Percentiles rank a stretch among this genome's conserved stretches.
Conservation (phyloP, 53 echinoderm and acorn worm genomes). For the Paracentrotus lividus region DNA sequence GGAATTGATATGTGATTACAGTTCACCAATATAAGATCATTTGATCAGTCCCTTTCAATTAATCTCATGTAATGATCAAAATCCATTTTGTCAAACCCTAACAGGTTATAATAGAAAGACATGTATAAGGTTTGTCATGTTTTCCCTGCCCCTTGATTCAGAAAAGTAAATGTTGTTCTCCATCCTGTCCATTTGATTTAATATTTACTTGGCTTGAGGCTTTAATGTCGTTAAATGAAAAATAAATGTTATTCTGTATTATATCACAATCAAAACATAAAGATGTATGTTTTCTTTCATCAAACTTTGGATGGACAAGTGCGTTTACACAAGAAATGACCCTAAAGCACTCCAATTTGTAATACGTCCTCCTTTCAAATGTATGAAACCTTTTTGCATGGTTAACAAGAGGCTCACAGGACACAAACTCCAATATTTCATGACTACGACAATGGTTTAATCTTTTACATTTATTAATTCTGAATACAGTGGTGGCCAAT, state of each 20-base stretch:
- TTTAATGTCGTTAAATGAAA: conserved; percentile 38
- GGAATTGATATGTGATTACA: conserved; percentile 50
- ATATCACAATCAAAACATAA: conserved; percentile 43
- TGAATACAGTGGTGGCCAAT: neutral
- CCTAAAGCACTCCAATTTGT: neutral
- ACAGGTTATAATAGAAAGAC: neutral
- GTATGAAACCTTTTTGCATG: neutral
- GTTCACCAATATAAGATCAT: neutral
- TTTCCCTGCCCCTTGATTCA: conserved; percentile 6
- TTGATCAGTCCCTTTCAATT: conserved; percentile 29
- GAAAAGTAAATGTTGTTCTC: neutral
- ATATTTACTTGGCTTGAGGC: conserved; percentile 41
- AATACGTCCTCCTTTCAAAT: neutral
- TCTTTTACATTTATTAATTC: conserved; percentile 25
- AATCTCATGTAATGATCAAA: conserved; percentile 47
- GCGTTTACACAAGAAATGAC: conserved; percentile 9
- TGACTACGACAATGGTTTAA: neutral
- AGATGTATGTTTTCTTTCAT: conserved; percentile 30
- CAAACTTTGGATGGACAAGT: conserved; percentile 46
- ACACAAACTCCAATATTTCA: neutral
- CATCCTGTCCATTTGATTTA: conserved; percentile 38
- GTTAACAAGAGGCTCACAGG: neutral
- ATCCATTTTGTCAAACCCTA: conserved; percentile 39
- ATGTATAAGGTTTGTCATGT: conserved; percentile 20
- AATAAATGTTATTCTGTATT: conserved; percentile 28